phyloP scores from a whole-genome alignment of 2,888 invertebrate genomes.

The Elegia similella region DNA sequence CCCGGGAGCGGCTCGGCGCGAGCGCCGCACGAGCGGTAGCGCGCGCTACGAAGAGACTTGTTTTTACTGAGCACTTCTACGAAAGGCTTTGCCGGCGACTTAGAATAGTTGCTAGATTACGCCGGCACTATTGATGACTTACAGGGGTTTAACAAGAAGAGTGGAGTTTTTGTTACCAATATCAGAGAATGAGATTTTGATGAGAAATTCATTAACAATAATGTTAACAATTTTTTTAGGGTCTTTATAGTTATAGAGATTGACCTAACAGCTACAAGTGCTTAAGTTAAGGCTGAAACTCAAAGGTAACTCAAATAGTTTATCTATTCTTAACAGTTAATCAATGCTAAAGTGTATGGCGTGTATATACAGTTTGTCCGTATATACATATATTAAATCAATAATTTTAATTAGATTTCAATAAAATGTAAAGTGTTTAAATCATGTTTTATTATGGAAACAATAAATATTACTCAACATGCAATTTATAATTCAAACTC shows the following conservation, averaged over 20 bases:
- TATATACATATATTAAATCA: too few species aligned
- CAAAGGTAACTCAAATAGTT: too few species aligned
- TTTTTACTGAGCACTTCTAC: slow-evolving; percentile 71
- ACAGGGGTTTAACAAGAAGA: slow-evolving; percentile 21
- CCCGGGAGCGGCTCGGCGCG: slow-evolving; percentile 45
- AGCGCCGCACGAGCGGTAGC: slow-evolving; percentile 70
- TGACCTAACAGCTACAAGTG: background rate
- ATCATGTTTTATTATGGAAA: too few species aligned
- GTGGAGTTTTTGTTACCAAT: slow-evolving; percentile 14
- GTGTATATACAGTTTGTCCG: too few species aligned
- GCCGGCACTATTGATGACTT: slow-evolving; percentile 57
- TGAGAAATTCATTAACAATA: background rate
- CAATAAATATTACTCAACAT: background rate
- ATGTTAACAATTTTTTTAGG: background rate
- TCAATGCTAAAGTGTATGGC: too few species aligned
- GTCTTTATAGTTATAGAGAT: background rate
- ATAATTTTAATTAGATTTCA: too few species aligned
- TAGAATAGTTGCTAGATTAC: slow-evolving; percentile 54
- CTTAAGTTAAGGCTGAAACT: too few species aligned
- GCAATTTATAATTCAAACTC: background rate
- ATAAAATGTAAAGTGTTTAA: too few species aligned
- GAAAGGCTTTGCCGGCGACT: slow-evolving; percentile 75
- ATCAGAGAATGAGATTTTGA: background rate
- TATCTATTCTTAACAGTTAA: too few species aligned
- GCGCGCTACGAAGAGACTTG: slow-evolving; percentile 64